Evolutionary conservation across 2,797 vertebrate species (phyloP).

Genomic region (Apodemus agrarius): DNA sequence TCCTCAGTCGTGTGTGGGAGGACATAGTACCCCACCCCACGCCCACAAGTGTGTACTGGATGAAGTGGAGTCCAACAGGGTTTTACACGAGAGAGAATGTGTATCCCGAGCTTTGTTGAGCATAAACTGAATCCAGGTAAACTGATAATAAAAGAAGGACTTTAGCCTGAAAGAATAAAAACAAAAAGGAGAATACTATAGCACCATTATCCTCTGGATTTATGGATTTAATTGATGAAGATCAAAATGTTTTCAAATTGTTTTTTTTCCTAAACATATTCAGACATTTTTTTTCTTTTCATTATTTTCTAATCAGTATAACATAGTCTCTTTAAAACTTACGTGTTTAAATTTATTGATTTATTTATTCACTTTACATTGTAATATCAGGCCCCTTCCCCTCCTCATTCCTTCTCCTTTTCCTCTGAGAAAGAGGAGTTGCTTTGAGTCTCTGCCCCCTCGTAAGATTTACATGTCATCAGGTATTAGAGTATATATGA

Average conservation of each 20-base stretch:
- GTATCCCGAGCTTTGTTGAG: background rate
- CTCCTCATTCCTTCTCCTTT: background rate
- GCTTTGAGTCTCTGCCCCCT: background rate
- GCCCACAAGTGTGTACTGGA: background rate
- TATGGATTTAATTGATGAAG: background rate
- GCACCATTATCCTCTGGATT: background rate
- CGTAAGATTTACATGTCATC: background rate
- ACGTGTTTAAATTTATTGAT: background rate
- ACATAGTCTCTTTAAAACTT: background rate
- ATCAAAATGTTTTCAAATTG: background rate
- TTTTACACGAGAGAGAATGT: background rate
- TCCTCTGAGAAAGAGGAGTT: background rate
- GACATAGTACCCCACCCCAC: too few relatives aligned
- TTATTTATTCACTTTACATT: background rate
- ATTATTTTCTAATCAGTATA: background rate
- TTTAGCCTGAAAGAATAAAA: conserved; percentile 4
- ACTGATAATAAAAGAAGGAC: background rate
- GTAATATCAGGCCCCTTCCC: background rate
- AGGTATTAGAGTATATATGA: background rate
- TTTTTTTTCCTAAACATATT: background rate
- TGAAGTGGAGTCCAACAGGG: background rate
- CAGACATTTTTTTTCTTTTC: background rate
- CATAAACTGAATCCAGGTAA: background rate
- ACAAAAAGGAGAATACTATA: background rate
- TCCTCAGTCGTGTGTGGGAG: background rate